Conservation (phyloP, 2,113 vertebrate genomes). For the Jaculus jaculus region DNA sequence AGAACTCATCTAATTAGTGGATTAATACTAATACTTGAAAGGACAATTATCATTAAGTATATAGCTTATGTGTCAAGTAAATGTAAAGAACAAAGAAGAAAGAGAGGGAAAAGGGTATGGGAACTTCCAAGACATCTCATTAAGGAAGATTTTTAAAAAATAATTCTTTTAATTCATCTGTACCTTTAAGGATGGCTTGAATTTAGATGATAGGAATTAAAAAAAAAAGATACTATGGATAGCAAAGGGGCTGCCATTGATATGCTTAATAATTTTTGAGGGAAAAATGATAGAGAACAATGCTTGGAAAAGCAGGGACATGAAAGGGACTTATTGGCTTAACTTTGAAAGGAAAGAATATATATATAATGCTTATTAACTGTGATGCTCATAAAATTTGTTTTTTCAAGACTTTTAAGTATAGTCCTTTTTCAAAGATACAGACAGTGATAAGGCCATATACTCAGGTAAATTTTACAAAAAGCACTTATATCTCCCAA, state of each 20-base stretch:
- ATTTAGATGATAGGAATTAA: not conserved
- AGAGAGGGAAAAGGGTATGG: not conserved
- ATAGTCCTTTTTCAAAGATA: not conserved
- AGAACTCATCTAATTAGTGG: not conserved
- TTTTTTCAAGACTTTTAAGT: not conserved
- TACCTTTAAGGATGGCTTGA: not conserved
- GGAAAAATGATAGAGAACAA: not conserved
- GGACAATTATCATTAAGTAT: not conserved
- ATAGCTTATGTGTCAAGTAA: constrained; percentile 9
- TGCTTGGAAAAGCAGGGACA: not conserved
- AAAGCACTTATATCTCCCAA: not conserved
- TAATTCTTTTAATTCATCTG: fast-evolving
- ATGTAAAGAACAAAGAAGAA: not conserved
- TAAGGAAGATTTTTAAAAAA: not conserved
- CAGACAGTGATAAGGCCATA: not conserved
- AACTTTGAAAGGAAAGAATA: not conserved
- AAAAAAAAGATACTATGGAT: not conserved
- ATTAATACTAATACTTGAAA: constrained; percentile 1
- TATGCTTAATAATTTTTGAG: not conserved
- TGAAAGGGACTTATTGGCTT: not conserved
- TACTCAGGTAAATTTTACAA: not conserved
- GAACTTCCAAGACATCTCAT: not conserved
- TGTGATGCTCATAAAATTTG: not conserved
- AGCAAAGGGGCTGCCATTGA: not conserved
- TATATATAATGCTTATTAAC: not conserved